Conservation (phyloP, 2,888 invertebrate genomes). For the Stenchaetothrips biformis region DNA sequence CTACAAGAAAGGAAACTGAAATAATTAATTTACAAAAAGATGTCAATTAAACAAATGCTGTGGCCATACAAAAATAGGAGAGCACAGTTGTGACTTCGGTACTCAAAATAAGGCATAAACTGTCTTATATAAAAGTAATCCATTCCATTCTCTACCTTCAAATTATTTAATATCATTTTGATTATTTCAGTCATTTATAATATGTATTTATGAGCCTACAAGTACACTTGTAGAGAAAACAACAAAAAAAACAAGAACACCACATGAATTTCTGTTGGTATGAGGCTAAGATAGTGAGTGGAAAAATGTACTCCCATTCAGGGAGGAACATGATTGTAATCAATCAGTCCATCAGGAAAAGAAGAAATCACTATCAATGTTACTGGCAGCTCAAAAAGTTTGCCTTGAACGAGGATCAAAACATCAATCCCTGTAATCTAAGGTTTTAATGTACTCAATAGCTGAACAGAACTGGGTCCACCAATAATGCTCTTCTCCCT, state of each 20-base stretch:
- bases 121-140: conserved; percentile 6
- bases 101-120: neutral
- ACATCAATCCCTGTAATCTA: conserved; percentile 61
- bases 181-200: conserved; percentile 19
- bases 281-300: too few relatives aligned
- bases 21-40: neutral
- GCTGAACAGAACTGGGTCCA: conserved; percentile 98
- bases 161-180: conserved; percentile 15
- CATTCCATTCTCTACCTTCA: neutral
- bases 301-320: too few relatives aligned
- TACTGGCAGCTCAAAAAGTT: too few relatives aligned
- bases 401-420: neutral
- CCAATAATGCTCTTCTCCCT: conserved; percentile 93
- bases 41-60: neutral
- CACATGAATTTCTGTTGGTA: too few relatives aligned
- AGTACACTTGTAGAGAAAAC: neutral
- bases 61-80: conserved; percentile 15
- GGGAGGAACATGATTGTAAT: too few relatives aligned
- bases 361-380: too few relatives aligned
- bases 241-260: neutral
- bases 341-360: too few relatives aligned
- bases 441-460: conserved; percentile 96
- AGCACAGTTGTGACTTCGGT: conserved; percentile 4
- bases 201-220: neutral
- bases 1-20: neutral